Percentiles rank a stretch among this genome's conserved stretches.
These are phyloP conservation scores for Clarias magur DNA, from an alignment of 2,113 vertebrate genomes.

Conservation along the genomic window DNA sequence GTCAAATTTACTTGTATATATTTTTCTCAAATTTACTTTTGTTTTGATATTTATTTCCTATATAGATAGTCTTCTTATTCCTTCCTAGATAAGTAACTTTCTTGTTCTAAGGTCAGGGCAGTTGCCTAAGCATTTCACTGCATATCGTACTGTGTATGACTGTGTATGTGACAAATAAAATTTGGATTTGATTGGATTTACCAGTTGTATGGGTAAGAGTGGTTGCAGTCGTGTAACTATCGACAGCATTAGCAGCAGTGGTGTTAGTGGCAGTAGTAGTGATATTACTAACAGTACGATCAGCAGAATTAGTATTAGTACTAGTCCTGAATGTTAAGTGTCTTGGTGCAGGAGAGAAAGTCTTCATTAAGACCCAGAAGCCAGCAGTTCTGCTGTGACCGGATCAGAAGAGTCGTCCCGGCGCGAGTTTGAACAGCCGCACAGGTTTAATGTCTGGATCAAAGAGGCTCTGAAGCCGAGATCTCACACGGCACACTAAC, in stretches of 20 bases:
- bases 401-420: slow-evolving; percentile 72
- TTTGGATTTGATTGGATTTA: too few relatives aligned
- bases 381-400: slow-evolving; percentile 60
- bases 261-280: not conserved
- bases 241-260: not conserved
- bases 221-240: not conserved
- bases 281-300: not conserved
- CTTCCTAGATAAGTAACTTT: too few relatives aligned
- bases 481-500: slow-evolving; percentile 49
- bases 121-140: too few relatives aligned
- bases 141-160: too few relatives aligned
- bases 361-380: slow-evolving; percentile 76
- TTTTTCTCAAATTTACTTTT: too few relatives aligned
- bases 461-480: slow-evolving; percentile 64
- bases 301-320: not conserved
- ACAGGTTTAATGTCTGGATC: slow-evolving; percentile 72
- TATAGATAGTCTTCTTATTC: too few relatives aligned
- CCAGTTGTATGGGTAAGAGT: too few relatives aligned
- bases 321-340: not conserved
- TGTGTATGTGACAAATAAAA: too few relatives aligned
- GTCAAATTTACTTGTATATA: too few relatives aligned
- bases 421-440: slow-evolving; percentile 72
- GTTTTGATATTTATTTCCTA: too few relatives aligned
- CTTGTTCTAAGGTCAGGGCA: too few relatives aligned
- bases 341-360: slow-evolving; percentile 64